Conservation (phyloP, 2,888 invertebrate species). For the Platypus cylindrus region DNA sequence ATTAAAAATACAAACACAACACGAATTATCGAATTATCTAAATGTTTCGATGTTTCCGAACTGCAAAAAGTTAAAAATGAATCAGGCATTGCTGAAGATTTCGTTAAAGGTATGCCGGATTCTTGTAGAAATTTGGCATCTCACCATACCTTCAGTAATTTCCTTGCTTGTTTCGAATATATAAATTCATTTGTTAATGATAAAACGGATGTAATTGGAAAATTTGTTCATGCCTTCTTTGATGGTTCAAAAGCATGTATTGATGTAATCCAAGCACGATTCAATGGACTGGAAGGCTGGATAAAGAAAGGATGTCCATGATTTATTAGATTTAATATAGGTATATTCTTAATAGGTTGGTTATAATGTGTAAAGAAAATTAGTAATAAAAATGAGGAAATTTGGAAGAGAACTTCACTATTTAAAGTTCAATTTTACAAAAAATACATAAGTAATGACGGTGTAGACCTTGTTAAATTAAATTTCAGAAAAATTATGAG, state of each 20-base stretch:
- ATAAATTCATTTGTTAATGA: no score
- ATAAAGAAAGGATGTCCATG: constrained; percentile 13
- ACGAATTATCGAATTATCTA: constrained; percentile 3
- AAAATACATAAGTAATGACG: constrained; percentile 1
- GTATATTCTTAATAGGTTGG: background rate
- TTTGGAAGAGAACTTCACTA: background rate
- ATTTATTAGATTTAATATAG: background rate
- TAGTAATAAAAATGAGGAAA: constrained; percentile 1
- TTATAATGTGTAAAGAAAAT: background rate
- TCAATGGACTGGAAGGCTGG: constrained; percentile 12
- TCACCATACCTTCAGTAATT: no score
- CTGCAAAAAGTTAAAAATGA: constrained; percentile 4
- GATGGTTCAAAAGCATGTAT: constrained; percentile 7
- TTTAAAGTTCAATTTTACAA: background rate
- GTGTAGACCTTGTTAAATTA: no score
- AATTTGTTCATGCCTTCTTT: constrained; percentile 5
- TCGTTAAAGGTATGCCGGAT: constrained; percentile 6
- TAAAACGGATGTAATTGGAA: constrained; percentile 4
- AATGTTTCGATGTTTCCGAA: constrained; percentile 7
- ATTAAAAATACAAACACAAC: constrained; percentile 7
- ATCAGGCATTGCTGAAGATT: background rate
- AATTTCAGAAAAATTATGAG: no score
- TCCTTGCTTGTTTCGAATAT: no score
- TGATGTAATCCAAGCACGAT: background rate
- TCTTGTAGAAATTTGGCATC: constrained; percentile 13